A percentile compares a stretch with the other conserved stretches of the same genome.
Evolutionary conservation across 2,797 vertebrate species (phyloP).

Genomic region (Catharus ustulatus): DNA sequence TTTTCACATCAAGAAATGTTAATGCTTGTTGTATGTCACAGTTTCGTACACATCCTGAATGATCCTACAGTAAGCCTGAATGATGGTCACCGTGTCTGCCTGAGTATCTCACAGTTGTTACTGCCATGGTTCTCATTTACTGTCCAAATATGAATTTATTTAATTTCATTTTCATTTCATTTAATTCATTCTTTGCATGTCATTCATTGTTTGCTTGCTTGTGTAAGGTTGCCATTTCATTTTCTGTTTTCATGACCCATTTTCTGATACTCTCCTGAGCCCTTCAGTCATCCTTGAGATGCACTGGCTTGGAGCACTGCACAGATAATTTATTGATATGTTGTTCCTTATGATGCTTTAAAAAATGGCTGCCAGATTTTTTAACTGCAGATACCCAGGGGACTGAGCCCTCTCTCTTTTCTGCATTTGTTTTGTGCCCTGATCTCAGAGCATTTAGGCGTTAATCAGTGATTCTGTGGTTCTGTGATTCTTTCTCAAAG

Average conservation of each 20-base stretch:
- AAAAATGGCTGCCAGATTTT: background rate
- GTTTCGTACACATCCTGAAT: background rate
- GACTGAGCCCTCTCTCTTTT: background rate
- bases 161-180: background rate
- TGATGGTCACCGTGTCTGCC: fast-evolving
- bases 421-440: background rate
- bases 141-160: background rate
- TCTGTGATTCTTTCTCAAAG: background rate
- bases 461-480: background rate
- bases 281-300: background rate
- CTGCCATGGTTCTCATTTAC: background rate
- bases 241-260: background rate
- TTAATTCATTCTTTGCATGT: background rate
- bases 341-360: background rate
- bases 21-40: background rate
- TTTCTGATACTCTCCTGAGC: background rate
- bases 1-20: background rate
- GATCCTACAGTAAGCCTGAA: background rate
- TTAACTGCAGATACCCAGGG: background rate
- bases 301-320: background rate
- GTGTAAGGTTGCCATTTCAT: background rate
- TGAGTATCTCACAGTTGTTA: background rate
- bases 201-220: background rate
- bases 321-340: background rate
- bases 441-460: background rate